Evolutionary conservation across 2,797 vertebrate genomes (phyloP).

Genomic region (Denticeps clupeoides): DNA sequence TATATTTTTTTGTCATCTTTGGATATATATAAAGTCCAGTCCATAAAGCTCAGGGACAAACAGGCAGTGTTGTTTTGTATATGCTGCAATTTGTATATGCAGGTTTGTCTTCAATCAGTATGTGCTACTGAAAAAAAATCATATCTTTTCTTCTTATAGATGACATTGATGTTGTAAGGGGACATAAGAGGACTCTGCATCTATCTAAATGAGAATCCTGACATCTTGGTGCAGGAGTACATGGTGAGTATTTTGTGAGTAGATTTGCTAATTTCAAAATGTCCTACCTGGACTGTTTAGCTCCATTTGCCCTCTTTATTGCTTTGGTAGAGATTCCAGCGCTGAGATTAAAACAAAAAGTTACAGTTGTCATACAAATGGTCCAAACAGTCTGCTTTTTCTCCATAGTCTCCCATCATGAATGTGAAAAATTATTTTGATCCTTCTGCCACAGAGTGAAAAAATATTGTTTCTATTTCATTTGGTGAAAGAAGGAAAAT

Average conservation of each 20-base stretch:
- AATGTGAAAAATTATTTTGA: too few relatives aligned
- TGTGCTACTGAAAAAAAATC: not conserved
- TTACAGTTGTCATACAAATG: not conserved
- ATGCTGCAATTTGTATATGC: conserved; percentile 2
- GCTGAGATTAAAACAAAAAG: too few relatives aligned
- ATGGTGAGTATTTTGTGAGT: too few relatives aligned
- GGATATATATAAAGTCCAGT: conserved; percentile 5
- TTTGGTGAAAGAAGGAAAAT: too few relatives aligned
- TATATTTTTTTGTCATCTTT: conserved; percentile 4
- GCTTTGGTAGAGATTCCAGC: not conserved
- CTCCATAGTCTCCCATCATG: too few relatives aligned
- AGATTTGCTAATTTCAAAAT: not conserved
- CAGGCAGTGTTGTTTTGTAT: conserved; percentile 4
- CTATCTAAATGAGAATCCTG: too few relatives aligned
- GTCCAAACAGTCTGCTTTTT: too few relatives aligned
- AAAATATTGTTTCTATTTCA: too few relatives aligned
- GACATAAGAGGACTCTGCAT: conserved; percentile 4
- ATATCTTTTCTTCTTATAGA: conserved; percentile 4
- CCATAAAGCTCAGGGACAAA: conserved; percentile 2
- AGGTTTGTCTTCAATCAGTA: not conserved
- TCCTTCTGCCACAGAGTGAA: not conserved
- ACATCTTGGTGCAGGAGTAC: too few relatives aligned
- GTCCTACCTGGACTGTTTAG: not conserved
- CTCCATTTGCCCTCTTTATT: too few relatives aligned
- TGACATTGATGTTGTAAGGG: conserved; percentile 2